These are phyloP conservation scores for Chrysina gloriosa DNA, from an alignment of 2,888 invertebrate species.

Conservation along the genomic window DNA sequence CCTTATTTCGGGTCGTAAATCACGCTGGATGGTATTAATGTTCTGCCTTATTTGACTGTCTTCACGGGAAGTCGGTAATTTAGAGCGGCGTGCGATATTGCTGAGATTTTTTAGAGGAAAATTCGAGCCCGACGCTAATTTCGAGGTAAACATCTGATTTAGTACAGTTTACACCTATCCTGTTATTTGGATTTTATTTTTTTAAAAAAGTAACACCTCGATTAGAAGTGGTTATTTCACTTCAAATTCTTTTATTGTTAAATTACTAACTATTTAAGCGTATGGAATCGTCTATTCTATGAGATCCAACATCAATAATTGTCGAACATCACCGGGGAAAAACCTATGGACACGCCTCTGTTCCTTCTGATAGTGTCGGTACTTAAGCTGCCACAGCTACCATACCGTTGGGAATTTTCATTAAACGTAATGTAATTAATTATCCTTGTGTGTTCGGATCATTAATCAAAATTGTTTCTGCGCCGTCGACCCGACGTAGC, in stretches of 20 bases:
- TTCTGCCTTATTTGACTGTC: neutral
- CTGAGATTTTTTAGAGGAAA: too few species aligned
- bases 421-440: slow-evolving; percentile 22
- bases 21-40: slow-evolving; percentile 43
- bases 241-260: too few species aligned
- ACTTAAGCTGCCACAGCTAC: neutral
- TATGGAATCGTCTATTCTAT: neutral
- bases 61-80: neutral
- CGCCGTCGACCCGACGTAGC: neutral
- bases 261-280: too few species aligned
- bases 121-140: too few species aligned
- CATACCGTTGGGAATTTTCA: slow-evolving; percentile 19
- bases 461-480: slow-evolving; percentile 27
- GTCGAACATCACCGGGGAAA: neutral
- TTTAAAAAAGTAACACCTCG: too few species aligned
- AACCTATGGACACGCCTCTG: neutral
- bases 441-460: slow-evolving; percentile 1
- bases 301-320: neutral
- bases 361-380: neutral
- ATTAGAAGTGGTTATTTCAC: too few species aligned
- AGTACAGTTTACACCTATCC: too few species aligned
- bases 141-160: too few species aligned
- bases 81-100: too few species aligned
- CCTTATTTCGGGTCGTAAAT: slow-evolving; percentile 58
- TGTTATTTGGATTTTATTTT: too few species aligned